Evolutionary conservation across 2,888 invertebrate species (phyloP).

Genomic region (Allolobophora icterica): DNA sequence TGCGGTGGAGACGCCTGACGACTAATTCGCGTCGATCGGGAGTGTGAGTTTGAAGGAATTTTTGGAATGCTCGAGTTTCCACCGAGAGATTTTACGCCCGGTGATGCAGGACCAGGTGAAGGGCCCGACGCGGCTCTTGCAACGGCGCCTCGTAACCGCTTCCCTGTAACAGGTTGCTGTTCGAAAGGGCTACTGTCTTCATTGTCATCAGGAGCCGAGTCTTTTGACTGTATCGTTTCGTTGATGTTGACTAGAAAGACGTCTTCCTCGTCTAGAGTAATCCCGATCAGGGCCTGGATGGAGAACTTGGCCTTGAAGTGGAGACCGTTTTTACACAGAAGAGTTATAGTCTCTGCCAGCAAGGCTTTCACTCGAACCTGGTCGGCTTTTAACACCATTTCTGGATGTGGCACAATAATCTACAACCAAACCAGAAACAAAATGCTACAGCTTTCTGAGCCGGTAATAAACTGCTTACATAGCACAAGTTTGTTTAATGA

Average conservation of each 20-base stretch:
- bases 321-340: slow-evolving; percentile 45
- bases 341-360: slow-evolving; percentile 45
- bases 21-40: not conserved
- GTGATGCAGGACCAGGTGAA: not conserved
- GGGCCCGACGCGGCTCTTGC: not conserved
- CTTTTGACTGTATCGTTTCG: slow-evolving; percentile 33
- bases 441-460: not conserved
- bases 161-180: not conserved
- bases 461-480: not conserved
- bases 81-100: not conserved
- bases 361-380: slow-evolving; percentile 43
- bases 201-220: not conserved
- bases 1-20: not conserved
- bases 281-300: slow-evolving; percentile 44
- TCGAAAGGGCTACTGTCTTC: not conserved
- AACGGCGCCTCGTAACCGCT: not conserved
- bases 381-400: slow-evolving; percentile 45
- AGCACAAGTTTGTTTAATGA: not conserved
- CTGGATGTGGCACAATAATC: not conserved
- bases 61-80: slow-evolving; percentile 21
- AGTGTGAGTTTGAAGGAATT: slow-evolving; percentile 20
- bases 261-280: slow-evolving; percentile 45
- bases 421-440: not conserved
- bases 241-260: slow-evolving; percentile 45
- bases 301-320: slow-evolving; percentile 42